Base-by-base conservation (phyloP, 2,888 invertebrate species). In the Metellina segmentata region DNA sequence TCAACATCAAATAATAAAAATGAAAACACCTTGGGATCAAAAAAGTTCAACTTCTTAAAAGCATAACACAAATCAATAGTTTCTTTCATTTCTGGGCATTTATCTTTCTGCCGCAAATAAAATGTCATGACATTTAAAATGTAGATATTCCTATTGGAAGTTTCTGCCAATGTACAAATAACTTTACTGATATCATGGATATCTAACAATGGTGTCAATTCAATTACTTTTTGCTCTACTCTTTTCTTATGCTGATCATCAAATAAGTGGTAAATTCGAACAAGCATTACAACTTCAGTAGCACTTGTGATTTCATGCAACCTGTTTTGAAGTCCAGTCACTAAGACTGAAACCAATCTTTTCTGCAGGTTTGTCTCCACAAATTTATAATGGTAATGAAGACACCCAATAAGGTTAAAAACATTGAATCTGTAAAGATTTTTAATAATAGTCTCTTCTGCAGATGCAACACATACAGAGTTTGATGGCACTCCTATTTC, bases 351-450 rank as follows among this genome's bases (percentile, higher is more conserved):
- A 11, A 82, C 72, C 11, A 91, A 82, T 71, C 77, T n/a, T 13
- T 83, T 82, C n/a, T 91, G 91, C 70, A 91, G 78, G 53, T 77
- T 61, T 5, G 87, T 87, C 9, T 87, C 71, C 9, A 34, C 53
- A 53, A 78, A 91, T 79, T 85, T 91, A 11, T 87, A 79, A 72
- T 87, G 91, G 20, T 52, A 91, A 83, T 91, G 82, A 13, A 91
- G 48, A 16, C 91, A 91, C 0, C 71, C 72, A 34, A 87, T 83
- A 6, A 83, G 13, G 71, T 87, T 70, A 49, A 83, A 91, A 20
- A 72, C 49, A 13, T n/a, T 71, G 8, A 91, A 74, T 1, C 48
- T 4, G n/a, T 71, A 7, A 61, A 87, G n/a, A 49, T 72, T 78
- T 16, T 71, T 71, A 53, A 87, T 34, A 49, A 91, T 61, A 49